These are phyloP conservation scores for Xyliphius kryptos DNA, from an alignment of 2,113 vertebrate species.

Conservation along the genomic window DNA sequence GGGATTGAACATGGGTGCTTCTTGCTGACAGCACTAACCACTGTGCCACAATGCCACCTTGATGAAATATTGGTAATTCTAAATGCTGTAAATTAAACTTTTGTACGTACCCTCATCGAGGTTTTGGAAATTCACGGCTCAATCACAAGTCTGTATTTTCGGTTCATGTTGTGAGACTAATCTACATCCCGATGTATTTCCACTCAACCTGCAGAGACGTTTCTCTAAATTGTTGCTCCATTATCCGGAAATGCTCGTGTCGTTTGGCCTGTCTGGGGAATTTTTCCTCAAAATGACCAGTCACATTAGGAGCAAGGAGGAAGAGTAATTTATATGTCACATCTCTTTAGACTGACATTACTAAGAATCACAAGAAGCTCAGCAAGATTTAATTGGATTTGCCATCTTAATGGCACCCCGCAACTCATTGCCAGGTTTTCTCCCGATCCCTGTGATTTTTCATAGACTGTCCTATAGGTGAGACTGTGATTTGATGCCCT, in stretches of 20 bases:
- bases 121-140: no score
- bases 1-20: no score
- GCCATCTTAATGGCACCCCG: constrained; percentile 64
- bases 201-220: constrained; percentile 30
- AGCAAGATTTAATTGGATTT: constrained; percentile 66
- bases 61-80: no score
- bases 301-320: constrained; percentile 62
- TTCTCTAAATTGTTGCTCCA: constrained; percentile 57
- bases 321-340: constrained; percentile 69
- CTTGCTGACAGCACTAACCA: no score
- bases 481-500: no score
- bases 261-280: constrained; percentile 54
- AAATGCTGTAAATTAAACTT: no score
- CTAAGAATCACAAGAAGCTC: constrained; percentile 58
- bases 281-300: constrained; percentile 63
- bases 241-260: constrained; percentile 62
- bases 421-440: constrained; percentile 57
- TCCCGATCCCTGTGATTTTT: no score
- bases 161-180: no score
- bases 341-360: constrained; percentile 64
- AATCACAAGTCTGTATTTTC: no score
- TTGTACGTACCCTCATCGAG: no score
- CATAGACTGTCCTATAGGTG: no score
- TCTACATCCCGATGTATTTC: constrained; percentile 25
- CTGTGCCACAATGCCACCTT: no score